These are phyloP conservation scores for Pipistrellus pipistrellus DNA, from an alignment of 2,797 vertebrate species.

Conservation along the genomic window DNA sequence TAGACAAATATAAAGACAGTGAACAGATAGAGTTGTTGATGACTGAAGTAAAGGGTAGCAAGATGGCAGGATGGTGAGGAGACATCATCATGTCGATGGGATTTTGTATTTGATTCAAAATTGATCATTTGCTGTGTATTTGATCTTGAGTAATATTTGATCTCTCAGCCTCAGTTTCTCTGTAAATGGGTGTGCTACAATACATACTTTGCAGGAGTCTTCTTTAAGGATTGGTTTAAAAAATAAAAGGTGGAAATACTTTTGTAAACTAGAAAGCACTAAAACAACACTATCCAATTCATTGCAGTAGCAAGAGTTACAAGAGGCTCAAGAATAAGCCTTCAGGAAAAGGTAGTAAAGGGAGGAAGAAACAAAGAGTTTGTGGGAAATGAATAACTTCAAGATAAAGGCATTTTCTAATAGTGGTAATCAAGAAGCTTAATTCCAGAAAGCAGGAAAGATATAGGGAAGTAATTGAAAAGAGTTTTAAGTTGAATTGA, in stretches of 20 bases:
- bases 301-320: constrained; percentile 20
- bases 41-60: neutral
- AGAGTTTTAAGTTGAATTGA: constrained; percentile 53
- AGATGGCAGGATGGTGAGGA: neutral
- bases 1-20: neutral
- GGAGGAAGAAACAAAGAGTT: constrained; percentile 46
- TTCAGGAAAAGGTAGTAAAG: constrained; percentile 26
- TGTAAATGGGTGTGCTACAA: constrained; percentile 2
- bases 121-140: neutral
- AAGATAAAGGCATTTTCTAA: constrained; percentile 24
- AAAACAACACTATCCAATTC: neutral
- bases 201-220: neutral
- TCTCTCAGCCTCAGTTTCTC: neutral
- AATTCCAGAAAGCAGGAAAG: constrained; percentile 49
- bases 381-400: constrained; percentile 27
- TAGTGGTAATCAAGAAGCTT: constrained; percentile 23
- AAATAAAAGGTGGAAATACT: constrained; percentile 19
- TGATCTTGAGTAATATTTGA: neutral
- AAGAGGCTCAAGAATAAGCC: neutral
- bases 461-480: constrained; percentile 1
- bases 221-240: constrained; percentile 25
- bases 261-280: constrained; percentile 18
- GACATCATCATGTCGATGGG: neutral
- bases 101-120: neutral
- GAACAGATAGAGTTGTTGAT: neutral